Base-by-base conservation (phyloP, 2,888 invertebrate genomes). In the Parnassius smintheus region DNA sequence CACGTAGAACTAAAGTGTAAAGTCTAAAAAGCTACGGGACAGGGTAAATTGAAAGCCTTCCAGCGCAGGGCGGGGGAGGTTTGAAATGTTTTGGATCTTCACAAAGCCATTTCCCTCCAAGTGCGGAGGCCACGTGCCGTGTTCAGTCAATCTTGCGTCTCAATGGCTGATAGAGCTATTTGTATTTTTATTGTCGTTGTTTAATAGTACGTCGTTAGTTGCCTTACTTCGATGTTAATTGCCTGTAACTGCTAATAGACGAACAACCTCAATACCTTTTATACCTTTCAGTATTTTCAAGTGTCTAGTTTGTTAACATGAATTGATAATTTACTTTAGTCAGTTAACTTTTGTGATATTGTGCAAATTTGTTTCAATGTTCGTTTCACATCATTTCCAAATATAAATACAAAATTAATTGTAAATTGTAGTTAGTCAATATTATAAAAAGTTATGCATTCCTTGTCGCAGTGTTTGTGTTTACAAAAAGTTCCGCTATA, bases 61-160 rank as follows among this genome's bases (percentile, higher is more conserved):
- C 13, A 52, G 59, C 48, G 56, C 52, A 56, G 70, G 76, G 77
- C 76, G 82, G 78, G 85, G 85, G 81, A 73, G 75, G 81, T 84
- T 82, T 80, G 80, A 78, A 86, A 82, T 87, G 87, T 86, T 84
- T 86, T 85, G 87, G 84, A 82, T 84, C 85, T 82, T 82, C 81
- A 76, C 77, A 77, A 76, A 75, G 81, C 75, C 75, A 83, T 83
- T 87, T 85, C 83, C 84, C 81, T 78, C 75, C 72, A 68, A 80
- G 76, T 78, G 75, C 73, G 72, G 72, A 73, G 70, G 82, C 85
- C 88, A 89, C 88, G 88, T 89, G 88, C 83, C 80, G 72, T 75
- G 81, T 78, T 83, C 81, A 83, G 86, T 86, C 79, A 86, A 85
- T 87, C 87, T 83, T 82, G 35, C 80, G 76, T 78, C 74, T 81